Evolutionary conservation across 2,797 vertebrate genomes (phyloP), one percentile per base, ranked within the genome.

Genomic region (Nannoperca australis): DNA sequence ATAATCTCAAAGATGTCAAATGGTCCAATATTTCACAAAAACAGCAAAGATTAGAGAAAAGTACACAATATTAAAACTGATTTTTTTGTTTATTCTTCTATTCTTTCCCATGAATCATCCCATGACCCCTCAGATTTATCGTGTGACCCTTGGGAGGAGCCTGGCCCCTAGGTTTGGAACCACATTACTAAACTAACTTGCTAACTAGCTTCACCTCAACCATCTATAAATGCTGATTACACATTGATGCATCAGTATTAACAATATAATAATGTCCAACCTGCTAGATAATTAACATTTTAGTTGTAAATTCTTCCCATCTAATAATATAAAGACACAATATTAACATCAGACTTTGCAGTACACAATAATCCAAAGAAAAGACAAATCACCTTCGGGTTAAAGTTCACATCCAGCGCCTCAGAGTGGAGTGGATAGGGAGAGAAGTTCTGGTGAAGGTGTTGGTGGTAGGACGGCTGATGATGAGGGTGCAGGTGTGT

Each of bases 321-420:
- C 5, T 67, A 13, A 18, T 45, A 7, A 70, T 12, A 27, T 13
- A 22, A 27, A 63, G 24, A 58, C 13, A 32, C 7, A 3, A 42
- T 32, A 34, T 71, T 76, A 6, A 17, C 7, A n/a, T 27, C 11
- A 80, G 1, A 49, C 14, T 50, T n/a, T 64, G 0, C 12, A 4
- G 3, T 20, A 4, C 5, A 58, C 8, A 42, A 62, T 66, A 22
- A 65, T 32, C 7, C 4, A 45, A 47, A 76, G 0, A 30, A 15
- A 76, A 70, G 20, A 60, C 14, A 42, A 70, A 55, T 79, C 18
- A 95, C 88, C 91, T 96, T 97, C 11, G 96, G 97, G 87, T 99
- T 99, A 89, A 98, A 98, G 92, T 99, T 99, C 64, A 99, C 95
- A 54, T 99, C 98, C 84, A 99, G 90, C 2, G 95, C 91, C 72